Conservation (phyloP, 2,113 vertebrate species). For the Ceyx cyanopectus region DNA sequence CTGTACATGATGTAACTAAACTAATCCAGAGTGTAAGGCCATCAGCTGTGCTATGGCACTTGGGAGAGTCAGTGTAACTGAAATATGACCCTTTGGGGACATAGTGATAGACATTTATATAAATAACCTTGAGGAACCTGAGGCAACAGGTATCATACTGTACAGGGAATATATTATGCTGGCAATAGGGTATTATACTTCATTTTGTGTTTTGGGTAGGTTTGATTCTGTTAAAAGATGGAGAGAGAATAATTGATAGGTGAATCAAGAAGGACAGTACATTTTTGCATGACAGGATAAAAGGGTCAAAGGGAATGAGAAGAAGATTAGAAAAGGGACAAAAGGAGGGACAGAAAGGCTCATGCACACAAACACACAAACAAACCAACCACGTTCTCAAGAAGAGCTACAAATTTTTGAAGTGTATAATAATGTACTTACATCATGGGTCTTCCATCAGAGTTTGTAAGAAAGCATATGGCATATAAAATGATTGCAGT, state of each 20-base stretch:
- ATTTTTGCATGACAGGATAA: neutral
- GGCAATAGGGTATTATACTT: neutral
- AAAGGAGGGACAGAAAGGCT: neutral
- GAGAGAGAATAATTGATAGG: neutral
- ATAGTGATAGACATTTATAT: neutral
- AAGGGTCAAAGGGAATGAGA: neutral
- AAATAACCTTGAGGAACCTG: neutral
- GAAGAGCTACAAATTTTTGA: neutral
- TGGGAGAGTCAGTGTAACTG: neutral
- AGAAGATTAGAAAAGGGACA: neutral
- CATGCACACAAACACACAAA: neutral
- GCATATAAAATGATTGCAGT: constrained; percentile 78
- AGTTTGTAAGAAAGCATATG: constrained; percentile 77
- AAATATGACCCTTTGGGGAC: neutral
- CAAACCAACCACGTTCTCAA: neutral
- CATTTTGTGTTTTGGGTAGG: neutral
- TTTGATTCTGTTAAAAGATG: neutral
- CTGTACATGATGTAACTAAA: neutral
- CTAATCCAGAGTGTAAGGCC: neutral
- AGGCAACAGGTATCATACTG: neutral
- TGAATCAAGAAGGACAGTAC: neutral
- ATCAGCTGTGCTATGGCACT: neutral
- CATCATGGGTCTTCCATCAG: constrained; percentile 84
- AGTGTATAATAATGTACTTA: constrained; percentile 71
- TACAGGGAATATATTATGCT: neutral